These are phyloP conservation scores for Ondatra zibethicus DNA, from an alignment of 2,113 vertebrate genomes.

Conservation along the genomic window DNA sequence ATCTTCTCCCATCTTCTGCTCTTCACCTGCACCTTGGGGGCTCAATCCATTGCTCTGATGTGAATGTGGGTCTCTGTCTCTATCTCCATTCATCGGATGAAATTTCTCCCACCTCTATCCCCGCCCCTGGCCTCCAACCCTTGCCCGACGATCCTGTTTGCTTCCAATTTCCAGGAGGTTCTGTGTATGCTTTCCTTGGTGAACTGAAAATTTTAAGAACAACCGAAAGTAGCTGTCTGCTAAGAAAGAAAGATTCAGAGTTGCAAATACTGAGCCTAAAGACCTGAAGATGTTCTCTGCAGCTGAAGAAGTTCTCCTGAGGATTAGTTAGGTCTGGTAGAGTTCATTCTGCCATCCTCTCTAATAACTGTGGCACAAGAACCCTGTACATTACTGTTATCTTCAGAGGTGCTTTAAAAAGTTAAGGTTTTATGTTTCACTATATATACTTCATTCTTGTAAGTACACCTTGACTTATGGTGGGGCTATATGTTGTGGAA, in stretches of 20 bases:
- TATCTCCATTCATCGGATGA: no score
- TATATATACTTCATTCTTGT: background rate
- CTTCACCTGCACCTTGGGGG: no score
- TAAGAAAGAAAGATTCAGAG: background rate
- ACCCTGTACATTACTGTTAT: slow-evolving; percentile 11
- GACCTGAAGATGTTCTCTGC: background rate
- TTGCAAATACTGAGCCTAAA: background rate
- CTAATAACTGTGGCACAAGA: background rate
- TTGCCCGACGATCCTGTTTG: no score
- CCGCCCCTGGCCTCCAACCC: no score
- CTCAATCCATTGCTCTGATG: no score
- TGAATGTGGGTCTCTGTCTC: no score
- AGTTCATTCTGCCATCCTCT: background rate
- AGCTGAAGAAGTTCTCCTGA: background rate
- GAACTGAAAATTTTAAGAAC: background rate
- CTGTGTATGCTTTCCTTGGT: no score
- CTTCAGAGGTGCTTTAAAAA: background rate
- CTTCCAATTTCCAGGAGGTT: no score
- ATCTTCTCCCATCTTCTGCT: no score
- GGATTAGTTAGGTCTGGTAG: background rate
- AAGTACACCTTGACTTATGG: background rate
- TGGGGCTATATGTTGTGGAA: background rate
- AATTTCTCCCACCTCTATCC: no score
- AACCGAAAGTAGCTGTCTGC: background rate
- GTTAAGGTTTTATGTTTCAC: background rate